Percentiles rank a stretch among this genome's conserved stretches.
These are phyloP conservation scores for Lithobates sylvaticus DNA, from an alignment of 2,797 vertebrate species.

Conservation along the genomic window DNA sequence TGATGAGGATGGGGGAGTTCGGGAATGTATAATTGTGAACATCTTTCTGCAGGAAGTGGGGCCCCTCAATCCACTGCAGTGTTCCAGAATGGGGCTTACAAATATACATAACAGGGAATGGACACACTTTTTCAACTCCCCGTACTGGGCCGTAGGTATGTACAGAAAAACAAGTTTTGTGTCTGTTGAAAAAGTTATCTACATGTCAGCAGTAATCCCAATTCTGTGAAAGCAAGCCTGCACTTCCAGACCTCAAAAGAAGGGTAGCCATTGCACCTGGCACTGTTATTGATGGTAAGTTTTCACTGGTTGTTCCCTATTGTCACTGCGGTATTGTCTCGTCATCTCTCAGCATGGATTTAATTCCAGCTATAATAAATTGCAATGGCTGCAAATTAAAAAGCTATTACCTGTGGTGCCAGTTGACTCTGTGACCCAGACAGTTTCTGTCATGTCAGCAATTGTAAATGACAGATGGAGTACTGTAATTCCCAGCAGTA, in stretches of 20 bases:
- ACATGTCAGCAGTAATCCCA: not conserved
- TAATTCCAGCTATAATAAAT: constrained; percentile 68
- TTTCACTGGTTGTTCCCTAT: constrained; percentile 65
- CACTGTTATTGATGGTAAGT: not conserved
- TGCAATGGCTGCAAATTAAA: constrained; percentile 65
- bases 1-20: not conserved
- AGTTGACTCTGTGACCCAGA: constrained; percentile 86
- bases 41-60: constrained; percentile 15
- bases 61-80: constrained; percentile 1
- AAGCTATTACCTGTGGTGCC: constrained; percentile 82
- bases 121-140: not conserved
- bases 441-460: constrained; percentile 78
- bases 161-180: not conserved
- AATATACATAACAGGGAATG: not conserved
- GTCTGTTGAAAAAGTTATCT: not conserved
- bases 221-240: not conserved
- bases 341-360: constrained; percentile 78
- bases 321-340: constrained; percentile 79
- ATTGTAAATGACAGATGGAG: constrained; percentile 74
- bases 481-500: constrained; percentile 57
- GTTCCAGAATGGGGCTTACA: not conserved
- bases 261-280: not conserved
- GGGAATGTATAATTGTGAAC: constrained; percentile 41
- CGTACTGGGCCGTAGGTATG: not conserved
- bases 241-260: not conserved